phyloP scores from a whole-genome alignment of 2,113 vertebrate species.

The Sterna hirundo region DNA sequence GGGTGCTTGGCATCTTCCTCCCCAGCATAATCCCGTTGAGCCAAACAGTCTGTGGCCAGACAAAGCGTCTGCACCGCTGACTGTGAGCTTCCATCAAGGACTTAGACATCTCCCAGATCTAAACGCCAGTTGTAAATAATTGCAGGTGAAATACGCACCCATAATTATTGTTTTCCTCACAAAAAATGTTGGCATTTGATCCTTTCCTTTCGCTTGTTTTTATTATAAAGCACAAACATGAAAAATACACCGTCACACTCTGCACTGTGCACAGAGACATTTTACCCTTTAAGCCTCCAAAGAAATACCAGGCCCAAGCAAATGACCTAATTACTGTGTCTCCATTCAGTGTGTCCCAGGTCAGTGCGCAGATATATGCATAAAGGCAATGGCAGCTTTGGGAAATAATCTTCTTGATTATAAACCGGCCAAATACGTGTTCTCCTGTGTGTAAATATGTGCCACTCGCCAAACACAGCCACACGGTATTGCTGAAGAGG shows the following conservation, averaged over 20 bases:
- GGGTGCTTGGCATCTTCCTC: not conserved
- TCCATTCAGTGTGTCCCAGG: not conserved
- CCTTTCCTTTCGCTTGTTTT: not conserved
- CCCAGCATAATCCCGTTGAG: not conserved
- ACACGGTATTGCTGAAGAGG: not conserved
- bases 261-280: not conserved
- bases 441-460: not conserved
- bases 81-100: not conserved
- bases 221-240: not conserved
- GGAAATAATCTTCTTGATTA: conserved; percentile 9
- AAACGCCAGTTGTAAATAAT: not conserved
- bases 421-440: not conserved
- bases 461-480: not conserved
- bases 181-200: conserved; percentile 14
- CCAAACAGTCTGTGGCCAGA: conserved; percentile 17
- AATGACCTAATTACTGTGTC: conserved; percentile 18
- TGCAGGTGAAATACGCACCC: conserved; percentile 37
- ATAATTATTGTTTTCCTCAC: conserved; percentile 15
- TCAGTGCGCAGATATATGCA: not conserved
- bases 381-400: conserved; percentile 1
- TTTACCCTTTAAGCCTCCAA: conserved; percentile 33
- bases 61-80: not conserved
- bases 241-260: not conserved
- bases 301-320: conserved; percentile 33
- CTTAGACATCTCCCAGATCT: not conserved